These are phyloP conservation scores for Malurus splendens DNA, from an alignment of 2,797 vertebrate genomes.

Conservation along the genomic window DNA sequence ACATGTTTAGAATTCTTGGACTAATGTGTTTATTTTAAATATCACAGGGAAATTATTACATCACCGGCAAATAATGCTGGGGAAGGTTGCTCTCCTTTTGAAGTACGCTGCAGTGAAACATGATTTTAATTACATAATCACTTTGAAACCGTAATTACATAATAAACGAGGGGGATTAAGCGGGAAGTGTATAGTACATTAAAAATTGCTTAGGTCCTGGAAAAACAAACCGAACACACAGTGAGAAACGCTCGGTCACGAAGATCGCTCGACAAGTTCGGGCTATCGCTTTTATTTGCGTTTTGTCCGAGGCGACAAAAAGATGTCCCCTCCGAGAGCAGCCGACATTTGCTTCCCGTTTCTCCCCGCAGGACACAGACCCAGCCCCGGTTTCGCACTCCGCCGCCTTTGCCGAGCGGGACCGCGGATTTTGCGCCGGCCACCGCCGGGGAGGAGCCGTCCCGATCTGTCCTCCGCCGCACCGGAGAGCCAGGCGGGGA, in stretches of 20 bases:
- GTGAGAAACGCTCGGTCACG: conserved; percentile 65
- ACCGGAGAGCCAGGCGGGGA: background rate
- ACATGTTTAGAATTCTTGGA: conserved; percentile 89
- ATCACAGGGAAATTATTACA: conserved; percentile 92
- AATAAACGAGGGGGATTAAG: conserved; percentile 86
- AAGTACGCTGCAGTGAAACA: conserved; percentile 81
- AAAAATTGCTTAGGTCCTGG: conserved; percentile 75
- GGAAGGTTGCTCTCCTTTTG: conserved; percentile 76
- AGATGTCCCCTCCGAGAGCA: background rate
- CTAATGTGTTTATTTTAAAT: conserved; percentile 98
- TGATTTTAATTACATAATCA: conserved; percentile 91
- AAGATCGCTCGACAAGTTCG: background rate
- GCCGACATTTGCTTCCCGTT: background rate
- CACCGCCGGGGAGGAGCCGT: background rate
- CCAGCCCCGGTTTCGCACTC: background rate
- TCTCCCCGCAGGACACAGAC: accelerated
- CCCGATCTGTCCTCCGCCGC: background rate
- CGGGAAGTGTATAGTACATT: conserved; percentile 82
- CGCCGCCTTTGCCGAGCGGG: background rate
- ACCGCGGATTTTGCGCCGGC: background rate
- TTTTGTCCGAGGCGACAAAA: background rate
- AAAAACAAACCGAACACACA: conserved; percentile 79
- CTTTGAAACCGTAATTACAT: conserved; percentile 88
- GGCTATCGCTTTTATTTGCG: background rate
- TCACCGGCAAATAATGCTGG: conserved; percentile 83